Base-by-base conservation (phyloP, 2,888 invertebrate genomes). In the Drosophila seclusa region DNA sequence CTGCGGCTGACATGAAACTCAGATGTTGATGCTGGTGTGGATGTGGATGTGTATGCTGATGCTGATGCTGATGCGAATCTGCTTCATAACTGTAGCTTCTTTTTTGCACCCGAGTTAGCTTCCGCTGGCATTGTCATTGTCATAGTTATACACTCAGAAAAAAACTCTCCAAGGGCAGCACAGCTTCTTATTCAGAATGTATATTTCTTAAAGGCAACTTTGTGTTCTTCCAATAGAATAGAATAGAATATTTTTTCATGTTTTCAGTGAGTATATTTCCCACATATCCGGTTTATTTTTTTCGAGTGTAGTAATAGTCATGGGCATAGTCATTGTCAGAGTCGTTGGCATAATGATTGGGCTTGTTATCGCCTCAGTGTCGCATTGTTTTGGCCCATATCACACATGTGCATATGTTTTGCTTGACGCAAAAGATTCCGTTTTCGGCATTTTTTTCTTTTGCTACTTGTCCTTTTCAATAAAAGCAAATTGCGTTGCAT, bases 401-500 rank as follows among this genome's bases (percentile, higher is more conserved):
- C 63, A 63, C 50, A 32, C 27, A 27, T 48, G 45, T 59, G 69
- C 68, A 73, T 82, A 76, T 79, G 72, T 74, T 79, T 76, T 62
- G 68, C 66, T 60, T 74, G 29, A 11, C 8, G 40, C 55, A 66
- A 75, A 75, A 63, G 73, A 71, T 73, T 68, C 66, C 55, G 52
- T 55, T 68, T 73, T 45, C 16, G 67, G 62, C 65, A 62, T 67
- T 59, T 73, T 78, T 78, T 48, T 62, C 4, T n/a, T n/a, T 11
- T 61, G 48, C 45, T 60, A 38, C 73, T 71, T 83, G 84, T 84
- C 89, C 73, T 76, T 87, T 87, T 80, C 83, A 84, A 89, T 89
- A 87, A 86, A 84, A 89, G 90, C 90, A 86, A 86, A 86, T 86
- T 86, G 85, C 88, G 85, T 89, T 85, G 85, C 89, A 89, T 89